Base-by-base conservation (phyloP, 2,113 vertebrate species). In the Amazona guildingii region DNA sequence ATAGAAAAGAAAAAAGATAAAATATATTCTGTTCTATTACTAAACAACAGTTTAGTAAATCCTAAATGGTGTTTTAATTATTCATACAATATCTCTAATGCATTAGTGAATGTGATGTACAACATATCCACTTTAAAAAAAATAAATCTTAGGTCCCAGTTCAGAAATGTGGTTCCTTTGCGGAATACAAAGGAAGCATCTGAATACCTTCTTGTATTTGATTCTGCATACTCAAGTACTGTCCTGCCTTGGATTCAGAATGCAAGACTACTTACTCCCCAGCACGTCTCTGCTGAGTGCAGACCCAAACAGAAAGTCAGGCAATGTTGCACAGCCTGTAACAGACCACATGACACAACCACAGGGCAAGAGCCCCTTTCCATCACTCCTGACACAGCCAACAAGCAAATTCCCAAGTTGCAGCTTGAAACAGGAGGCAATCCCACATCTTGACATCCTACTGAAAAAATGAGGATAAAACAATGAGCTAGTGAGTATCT, bases 21-120 rank as follows among this genome's bases (percentile, higher is more conserved):
- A 94, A 96, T 24, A 15, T 39, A 63, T 91, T 91, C 77, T 88
- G 59, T 77, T 96, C 72, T 96, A 92, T 91, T 88, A 88, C 51
- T 68, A 35, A 59, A 59, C 21, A 24, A 59, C 23, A 59, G 57
- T 24, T 59, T n/a, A 35, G 57, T 24, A 59, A 94, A 75, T 86
- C 55, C 69, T 83, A 96, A 93, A 81, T 86, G 72, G 76, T 68
- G 54, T 72, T 94, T 95, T 63, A 97, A 95, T 96, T 96, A 96
- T 86, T 96, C 86, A 93, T 74, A 77, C 21, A 54, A 61, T 88
- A 83, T 43, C 79, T 81, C 61, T 83, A 80, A 88, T 88, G 85
- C 55, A 67, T 77, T 83, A 83, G 51, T 70, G 92, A 94, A 90
- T 33, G 61, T 75, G 75, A 91, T 2, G 8, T 75, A 88, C 15